Evolutionary conservation across 2,888 invertebrate species (phyloP).

Genomic region (Drosophila quinaria): DNA sequence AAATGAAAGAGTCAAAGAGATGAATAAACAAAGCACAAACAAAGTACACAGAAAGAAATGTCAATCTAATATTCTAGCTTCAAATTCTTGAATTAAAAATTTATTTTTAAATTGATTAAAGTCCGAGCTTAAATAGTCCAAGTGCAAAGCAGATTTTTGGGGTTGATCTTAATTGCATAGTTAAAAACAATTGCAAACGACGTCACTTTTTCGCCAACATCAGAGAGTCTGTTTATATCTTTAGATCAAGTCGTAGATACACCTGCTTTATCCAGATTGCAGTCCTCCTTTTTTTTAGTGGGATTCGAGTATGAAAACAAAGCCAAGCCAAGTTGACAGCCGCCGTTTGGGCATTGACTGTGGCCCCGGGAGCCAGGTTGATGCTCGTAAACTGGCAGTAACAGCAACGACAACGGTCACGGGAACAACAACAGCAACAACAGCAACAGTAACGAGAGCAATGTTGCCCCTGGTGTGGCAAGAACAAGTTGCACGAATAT

Average conservation of each 20-base stretch:
- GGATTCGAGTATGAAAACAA: constrained; percentile 3
- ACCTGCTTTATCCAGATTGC: not conserved
- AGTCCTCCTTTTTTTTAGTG: not conserved
- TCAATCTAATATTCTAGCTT: too few relatives aligned
- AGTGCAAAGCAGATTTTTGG: not conserved
- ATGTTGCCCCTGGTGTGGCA: not conserved
- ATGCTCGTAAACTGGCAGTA: constrained; percentile 22
- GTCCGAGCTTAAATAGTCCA: too few relatives aligned
- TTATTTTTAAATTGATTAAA: too few relatives aligned
- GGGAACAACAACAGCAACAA: not conserved
- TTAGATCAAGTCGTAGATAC: not conserved
- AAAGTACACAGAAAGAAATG: too few relatives aligned
- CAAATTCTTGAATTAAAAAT: too few relatives aligned
- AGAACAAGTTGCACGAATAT: not conserved
- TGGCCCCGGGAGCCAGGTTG: constrained; percentile 14
- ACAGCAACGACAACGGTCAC: constrained; percentile 1
- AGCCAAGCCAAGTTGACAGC: constrained; percentile 38
- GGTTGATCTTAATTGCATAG: too few relatives aligned
- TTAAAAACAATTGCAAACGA: too few relatives aligned
- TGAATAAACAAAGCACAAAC: not conserved
- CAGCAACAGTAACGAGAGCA: not conserved
- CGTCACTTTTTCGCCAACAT: too few relatives aligned
- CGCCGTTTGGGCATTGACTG: constrained; percentile 46
- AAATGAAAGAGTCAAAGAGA: not conserved
- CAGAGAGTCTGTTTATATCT: too few relatives aligned